Base-by-base conservation (phyloP, 2,888 invertebrate species). In the Gonocerus acuteangulatus region DNA sequence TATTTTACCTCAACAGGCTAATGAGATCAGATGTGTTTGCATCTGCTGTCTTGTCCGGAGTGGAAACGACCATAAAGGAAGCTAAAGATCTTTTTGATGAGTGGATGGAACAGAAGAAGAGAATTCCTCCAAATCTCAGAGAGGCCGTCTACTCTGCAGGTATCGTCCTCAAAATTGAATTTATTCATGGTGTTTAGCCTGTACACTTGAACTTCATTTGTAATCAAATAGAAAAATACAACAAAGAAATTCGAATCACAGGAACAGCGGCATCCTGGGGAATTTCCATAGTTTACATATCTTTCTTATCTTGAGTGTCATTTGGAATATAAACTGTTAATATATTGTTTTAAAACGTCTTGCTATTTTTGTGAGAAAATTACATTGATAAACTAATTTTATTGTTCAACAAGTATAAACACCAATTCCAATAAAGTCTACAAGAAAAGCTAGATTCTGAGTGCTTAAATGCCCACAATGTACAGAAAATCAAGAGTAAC, bases 121-220 rank as follows among this genome's bases (percentile, higher is more conserved):
- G 82, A 2, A 81, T 91, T 52, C 82, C 81, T 19, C 81, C 88
- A 0, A 88, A 90, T 71, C 80, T 90, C 54, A 83, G 88, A 65
- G 85, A 85, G 71, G 85, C 81, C 9, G 82, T 86, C 23, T 82
- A 82, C 67, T 72, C 75, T 16, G 79, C 80, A 56, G 82, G 82
- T 72, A 69, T 27, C 27, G 47, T 22, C 2, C n/a, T n/a, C n/a
- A n/a, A n/a, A n/a, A 51, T 1, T 16, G 7, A 54, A 11, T 45
- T 13, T 45, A 45, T 45, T 11, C 45, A n/a, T 9, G 15, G 15
- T 45, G 15, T 15, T 9, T 34, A 9, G 34, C 11, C 7, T 34
- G 7, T 6, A 34, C 6, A 34, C 6, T 34, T 34, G 11, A 9
- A 34, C 6, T 34, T 34, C 11, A 9, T 34, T 9, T 34, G 11